Conservation (phyloP, 2,797 vertebrate species). For the Cyclopterus lumpus region DNA sequence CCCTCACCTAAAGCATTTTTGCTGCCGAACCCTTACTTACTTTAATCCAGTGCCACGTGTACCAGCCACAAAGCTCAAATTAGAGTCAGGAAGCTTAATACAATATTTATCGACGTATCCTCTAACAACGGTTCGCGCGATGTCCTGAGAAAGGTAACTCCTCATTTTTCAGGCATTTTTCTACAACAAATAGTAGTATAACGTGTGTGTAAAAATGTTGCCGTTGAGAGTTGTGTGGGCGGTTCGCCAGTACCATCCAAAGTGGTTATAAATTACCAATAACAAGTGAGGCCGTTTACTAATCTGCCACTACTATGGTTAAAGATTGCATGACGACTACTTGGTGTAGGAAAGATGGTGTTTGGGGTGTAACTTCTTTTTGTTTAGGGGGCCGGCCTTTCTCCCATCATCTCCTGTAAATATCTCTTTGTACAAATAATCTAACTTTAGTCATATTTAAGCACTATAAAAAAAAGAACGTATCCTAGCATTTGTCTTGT, state of each 20-base stretch:
- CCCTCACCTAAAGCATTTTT: background rate
- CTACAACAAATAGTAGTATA: too few species aligned
- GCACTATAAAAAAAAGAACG: background rate
- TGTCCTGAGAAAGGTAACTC: background rate
- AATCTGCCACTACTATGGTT: background rate
- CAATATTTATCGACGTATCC: background rate
- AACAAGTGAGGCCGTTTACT: background rate
- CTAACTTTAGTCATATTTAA: background rate
- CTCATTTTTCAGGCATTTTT: too few species aligned
- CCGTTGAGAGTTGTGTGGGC: background rate
- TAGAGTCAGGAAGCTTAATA: background rate
- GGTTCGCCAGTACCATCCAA: background rate
- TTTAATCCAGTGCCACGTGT: background rate
- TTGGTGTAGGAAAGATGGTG: background rate
- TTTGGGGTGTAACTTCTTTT: background rate
- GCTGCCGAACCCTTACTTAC: background rate
- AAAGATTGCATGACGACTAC: background rate
- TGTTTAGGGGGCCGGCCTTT: background rate
- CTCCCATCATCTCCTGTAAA: background rate
- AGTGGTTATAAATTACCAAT: background rate
- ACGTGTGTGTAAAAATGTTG: too few species aligned
- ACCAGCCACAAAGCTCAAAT: background rate
- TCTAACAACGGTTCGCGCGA: background rate
- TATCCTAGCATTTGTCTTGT: background rate
- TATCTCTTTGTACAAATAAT: background rate